phyloP scores from a whole-genome alignment of 2,797 vertebrate species.

The Aselliscus stoliczkanus region DNA sequence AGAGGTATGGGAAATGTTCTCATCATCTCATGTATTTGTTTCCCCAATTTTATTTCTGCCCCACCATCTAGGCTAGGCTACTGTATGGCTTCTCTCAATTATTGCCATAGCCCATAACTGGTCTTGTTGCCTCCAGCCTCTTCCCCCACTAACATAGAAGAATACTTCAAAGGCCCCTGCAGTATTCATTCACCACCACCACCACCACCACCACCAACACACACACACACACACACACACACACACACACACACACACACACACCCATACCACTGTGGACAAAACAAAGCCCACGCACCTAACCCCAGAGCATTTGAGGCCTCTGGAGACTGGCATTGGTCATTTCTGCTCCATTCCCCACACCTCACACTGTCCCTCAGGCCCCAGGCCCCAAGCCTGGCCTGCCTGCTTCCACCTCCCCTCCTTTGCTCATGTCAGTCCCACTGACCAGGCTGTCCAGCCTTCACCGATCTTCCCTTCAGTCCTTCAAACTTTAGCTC shows the following conservation, averaged over 20 bases:
- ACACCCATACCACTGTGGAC: not conserved
- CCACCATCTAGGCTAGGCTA: not conserved
- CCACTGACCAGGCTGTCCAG: not conserved
- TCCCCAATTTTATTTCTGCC: not conserved
- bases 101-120: not conserved
- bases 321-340: not conserved
- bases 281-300: not conserved
- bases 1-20: not conserved
- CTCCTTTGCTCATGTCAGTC: not conserved
- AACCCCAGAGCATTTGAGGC: not conserved
- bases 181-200: not conserved
- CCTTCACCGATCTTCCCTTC: not conserved
- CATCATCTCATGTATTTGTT: not conserved
- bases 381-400: not conserved
- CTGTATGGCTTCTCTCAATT: not conserved
- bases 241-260: too few species aligned
- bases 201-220: too few species aligned
- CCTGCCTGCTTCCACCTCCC: not conserved
- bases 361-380: not conserved
- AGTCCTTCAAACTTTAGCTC: not conserved
- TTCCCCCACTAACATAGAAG: not conserved
- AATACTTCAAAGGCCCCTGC: not conserved
- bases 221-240: too few species aligned
- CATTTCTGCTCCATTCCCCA: not conserved
- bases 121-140: not conserved